Base-by-base conservation (phyloP, 2,797 vertebrate genomes). In the Chelidonichthys spinosus region DNA sequence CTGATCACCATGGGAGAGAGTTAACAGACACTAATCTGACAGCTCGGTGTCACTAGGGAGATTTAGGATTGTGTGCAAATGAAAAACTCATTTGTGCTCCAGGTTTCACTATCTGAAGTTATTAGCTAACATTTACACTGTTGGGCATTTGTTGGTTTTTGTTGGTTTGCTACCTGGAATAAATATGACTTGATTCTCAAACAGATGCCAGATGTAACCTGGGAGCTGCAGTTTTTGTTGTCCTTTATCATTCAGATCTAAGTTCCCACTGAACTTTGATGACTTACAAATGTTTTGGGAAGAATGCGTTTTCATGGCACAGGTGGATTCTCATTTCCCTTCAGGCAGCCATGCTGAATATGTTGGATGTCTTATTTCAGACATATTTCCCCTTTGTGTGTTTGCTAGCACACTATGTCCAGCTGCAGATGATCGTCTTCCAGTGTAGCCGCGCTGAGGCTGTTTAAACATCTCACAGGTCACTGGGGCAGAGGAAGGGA, bases 11-110 rank as follows among this genome's bases (percentile, higher is more conserved):
- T 85, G 83, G 74, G 89, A 90, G 85, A 90, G 84, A 74, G 89
- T 88, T 93, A 89, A 79, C 84, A 83, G 83, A 85, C 76, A 62
- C 83, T 93, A 94, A 94, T 94, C 93, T 85, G 77, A 86, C 83
- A 67, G 88, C 75, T 86, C 87, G 74, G 69, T 77, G 74, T 80
- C 70, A 50, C 64, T 33, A 43, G 63, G 74, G 36, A 84, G 89
- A 78, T 84, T 85, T 89, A 78, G 81, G 71, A 70, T 76, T 83
- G 84, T 62, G 72, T 69, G 63, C 18, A 4, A 61, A 61, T 74
- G 69, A 39, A 73, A 60, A 49, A 53, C 59, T 55, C 37, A 76
- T 83, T 76, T 71, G 43, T 43, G 5, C 52, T 42, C 46, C 61
- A 53, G 78, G 47, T 80, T 74, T 62, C 39, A 47, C 39, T 63